A percentile compares a stretch with the other conserved stretches of the same genome.
Evolutionary conservation across 1,140 invertebrate species (phyloP).

Genomic region (Halesus radiatus): DNA sequence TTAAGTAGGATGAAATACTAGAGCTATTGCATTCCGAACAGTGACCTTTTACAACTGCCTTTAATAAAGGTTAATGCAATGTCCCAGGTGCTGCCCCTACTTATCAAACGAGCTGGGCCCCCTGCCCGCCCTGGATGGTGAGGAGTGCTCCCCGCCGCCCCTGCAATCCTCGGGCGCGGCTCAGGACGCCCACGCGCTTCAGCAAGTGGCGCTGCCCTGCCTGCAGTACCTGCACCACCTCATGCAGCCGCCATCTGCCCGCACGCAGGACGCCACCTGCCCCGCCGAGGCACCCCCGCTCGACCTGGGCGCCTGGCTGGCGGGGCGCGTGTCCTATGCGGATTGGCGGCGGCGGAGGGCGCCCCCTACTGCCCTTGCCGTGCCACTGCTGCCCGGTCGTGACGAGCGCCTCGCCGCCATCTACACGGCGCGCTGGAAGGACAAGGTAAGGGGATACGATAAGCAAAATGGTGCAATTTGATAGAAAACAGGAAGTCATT

Average conservation of each 20-base stretch:
- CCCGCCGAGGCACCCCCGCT: conserved; percentile 56
- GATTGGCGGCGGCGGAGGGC: conserved; percentile 63
- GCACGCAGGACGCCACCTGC: background rate
- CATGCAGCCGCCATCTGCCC: conserved; percentile 61
- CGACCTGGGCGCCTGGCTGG: conserved; percentile 67
- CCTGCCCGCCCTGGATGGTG: conserved; percentile 24
- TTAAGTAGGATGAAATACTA: too few relatives aligned
- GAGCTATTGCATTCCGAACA: too few relatives aligned
- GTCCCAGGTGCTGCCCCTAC: conserved; percentile 67
- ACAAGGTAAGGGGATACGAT: conserved; percentile 57
- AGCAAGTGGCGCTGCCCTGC: conserved; percentile 68
- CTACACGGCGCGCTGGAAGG: conserved; percentile 64
- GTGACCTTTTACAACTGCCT: too few relatives aligned
- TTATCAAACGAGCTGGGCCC: conserved; percentile 65
- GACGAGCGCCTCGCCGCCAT: conserved; percentile 63
- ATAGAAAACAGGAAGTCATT: too few relatives aligned
- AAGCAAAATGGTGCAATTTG: too few relatives aligned
- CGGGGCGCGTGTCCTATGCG: conserved; percentile 62
- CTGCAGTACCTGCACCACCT: conserved; percentile 69
- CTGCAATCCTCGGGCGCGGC: conserved; percentile 37
- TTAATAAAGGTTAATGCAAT: background rate
- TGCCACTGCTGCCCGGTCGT: conserved; percentile 51
- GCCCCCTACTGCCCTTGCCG: conserved; percentile 36
- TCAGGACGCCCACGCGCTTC: conserved; percentile 62
- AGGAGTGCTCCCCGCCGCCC: conserved; percentile 30